These are phyloP conservation scores for Strigamia crassipes DNA, from an alignment of 2,888 invertebrate species.

Conservation along the genomic window DNA sequence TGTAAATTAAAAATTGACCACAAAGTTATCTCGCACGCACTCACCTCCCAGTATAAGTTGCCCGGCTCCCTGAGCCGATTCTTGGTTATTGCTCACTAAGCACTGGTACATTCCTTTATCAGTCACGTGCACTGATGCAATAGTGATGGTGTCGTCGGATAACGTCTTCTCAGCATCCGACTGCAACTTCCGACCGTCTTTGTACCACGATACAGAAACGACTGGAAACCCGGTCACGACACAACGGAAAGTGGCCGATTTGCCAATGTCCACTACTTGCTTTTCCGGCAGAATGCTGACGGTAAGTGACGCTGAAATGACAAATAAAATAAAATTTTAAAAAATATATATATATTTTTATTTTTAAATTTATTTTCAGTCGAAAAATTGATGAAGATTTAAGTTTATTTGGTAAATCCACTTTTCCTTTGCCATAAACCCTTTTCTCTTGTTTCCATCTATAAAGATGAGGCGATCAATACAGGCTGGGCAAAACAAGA, in stretches of 20 bases:
- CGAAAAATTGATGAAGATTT: background rate
- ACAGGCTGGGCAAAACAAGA: slow-evolving; percentile 27
- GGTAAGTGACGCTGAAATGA: slow-evolving; percentile 74
- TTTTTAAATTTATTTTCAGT: background rate
- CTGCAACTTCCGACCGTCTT: slow-evolving; percentile 49
- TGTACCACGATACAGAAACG: slow-evolving; percentile 56
- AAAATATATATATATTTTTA: too few relatives aligned
- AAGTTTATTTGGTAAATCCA: background rate
- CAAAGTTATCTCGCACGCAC: background rate
- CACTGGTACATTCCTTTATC: slow-evolving; percentile 73
- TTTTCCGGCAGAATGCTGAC: slow-evolving; percentile 86
- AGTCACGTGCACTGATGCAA: slow-evolving; percentile 65
- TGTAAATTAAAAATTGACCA: slow-evolving; percentile 29
- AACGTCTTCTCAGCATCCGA: slow-evolving; percentile 63
- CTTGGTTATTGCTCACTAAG: slow-evolving; percentile 64
- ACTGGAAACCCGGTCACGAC: slow-evolving; percentile 57
- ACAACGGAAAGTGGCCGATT: slow-evolving; percentile 75
- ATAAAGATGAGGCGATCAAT: slow-evolving; percentile 12
- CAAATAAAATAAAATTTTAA: background rate
- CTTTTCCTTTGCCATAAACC: background rate
- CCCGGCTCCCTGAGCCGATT: slow-evolving; percentile 61
- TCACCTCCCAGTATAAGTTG: slow-evolving; percentile 64
- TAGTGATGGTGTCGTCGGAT: slow-evolving; percentile 44
- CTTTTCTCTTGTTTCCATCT: slow-evolving; percentile 28
- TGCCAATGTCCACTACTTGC: slow-evolving; percentile 77